Evolutionary conservation across 35 echinoderm and acorn worm species (phyloP), one percentile per base, ranked within the genome.

Genomic region (Ptychodera flava): DNA sequence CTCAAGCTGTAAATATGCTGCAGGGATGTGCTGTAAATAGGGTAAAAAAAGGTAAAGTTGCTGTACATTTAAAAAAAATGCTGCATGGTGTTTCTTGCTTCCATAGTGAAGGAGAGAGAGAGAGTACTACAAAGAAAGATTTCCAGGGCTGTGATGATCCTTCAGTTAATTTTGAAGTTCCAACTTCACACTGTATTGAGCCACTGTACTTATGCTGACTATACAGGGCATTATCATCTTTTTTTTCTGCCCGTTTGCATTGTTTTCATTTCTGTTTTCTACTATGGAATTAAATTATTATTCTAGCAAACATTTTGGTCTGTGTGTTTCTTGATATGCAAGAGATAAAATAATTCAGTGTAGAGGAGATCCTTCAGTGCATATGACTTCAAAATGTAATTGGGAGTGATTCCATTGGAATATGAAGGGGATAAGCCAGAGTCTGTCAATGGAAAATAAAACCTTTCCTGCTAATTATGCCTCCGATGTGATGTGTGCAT

Each of bases 271-370:
- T 64, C 45, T 64, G 45, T 64, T 64, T 64, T 64, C 45, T 64
- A 64, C 45, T 64, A 64, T 64, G 45, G 45, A 64, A 64, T 64
- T 64, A 64, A 64, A 64, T 64, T 64, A 64, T 64, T 64, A 64
- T 64, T 64, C 45, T 64, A 64, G 45, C 45, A 64, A 64, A 64
- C 6, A 64, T 12, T 12, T 12, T 64, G 45, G 6, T 64, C 6
- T 64, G 45, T 64, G 22, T 64, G 22, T n/a, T n/a, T n/a, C n/a
- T n/a, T n/a, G n/a, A n/a, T n/a, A n/a, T n/a, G n/a, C n/a, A n/a
- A n/a, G n/a, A n/a, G n/a, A n/a, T n/a, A n/a, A n/a, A n/a, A n/a
- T n/a, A n/a, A n/a, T n/a, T n/a, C n/a, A n/a, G n/a, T n/a, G n/a
- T n/a, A n/a, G n/a, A n/a, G n/a, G n/a, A n/a, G n/a, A n/a, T n/a